Conservation (phyloP, 2,113 vertebrate genomes). For the Ameiurus melas region DNA sequence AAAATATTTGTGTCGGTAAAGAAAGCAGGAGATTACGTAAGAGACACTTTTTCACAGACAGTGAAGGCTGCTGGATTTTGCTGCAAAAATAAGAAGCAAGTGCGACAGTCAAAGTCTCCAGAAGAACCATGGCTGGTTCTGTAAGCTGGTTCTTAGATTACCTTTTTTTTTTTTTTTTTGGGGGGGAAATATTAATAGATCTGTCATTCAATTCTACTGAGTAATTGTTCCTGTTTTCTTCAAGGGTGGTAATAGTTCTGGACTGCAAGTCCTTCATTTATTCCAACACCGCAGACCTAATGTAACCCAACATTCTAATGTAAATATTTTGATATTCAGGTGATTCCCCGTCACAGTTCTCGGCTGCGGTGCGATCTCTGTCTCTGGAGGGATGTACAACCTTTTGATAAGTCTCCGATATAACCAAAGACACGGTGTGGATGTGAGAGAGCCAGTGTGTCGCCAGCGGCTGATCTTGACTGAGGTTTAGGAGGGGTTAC, state of each 20-base stretch:
- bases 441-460: conserved; percentile 32
- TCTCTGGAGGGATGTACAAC: conserved; percentile 34
- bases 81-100: too few relatives aligned
- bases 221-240: background rate
- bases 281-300: background rate
- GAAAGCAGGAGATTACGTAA: too few relatives aligned
- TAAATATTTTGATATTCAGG: background rate
- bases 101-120: too few relatives aligned
- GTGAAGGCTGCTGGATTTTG: too few relatives aligned
- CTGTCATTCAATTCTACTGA: background rate
- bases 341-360: background rate
- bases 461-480: conserved; percentile 23
- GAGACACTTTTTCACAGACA: too few relatives aligned
- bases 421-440: conserved; percentile 16
- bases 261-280: background rate
- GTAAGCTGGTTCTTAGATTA: too few relatives aligned
- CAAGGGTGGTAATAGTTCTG: background rate
- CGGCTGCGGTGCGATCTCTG: background rate
- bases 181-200: too few relatives aligned
- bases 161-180: too few relatives aligned
- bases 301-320: too few relatives aligned
- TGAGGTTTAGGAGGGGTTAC: conserved; percentile 39
- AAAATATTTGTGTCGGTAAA: too few relatives aligned
- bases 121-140: too few relatives aligned
- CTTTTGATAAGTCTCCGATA: conserved; percentile 35